Evolutionary conservation across 2,888 invertebrate species (phyloP), one percentile per base, ranked within the genome.

Genomic region (Scotopteryx bipunctaria): DNA sequence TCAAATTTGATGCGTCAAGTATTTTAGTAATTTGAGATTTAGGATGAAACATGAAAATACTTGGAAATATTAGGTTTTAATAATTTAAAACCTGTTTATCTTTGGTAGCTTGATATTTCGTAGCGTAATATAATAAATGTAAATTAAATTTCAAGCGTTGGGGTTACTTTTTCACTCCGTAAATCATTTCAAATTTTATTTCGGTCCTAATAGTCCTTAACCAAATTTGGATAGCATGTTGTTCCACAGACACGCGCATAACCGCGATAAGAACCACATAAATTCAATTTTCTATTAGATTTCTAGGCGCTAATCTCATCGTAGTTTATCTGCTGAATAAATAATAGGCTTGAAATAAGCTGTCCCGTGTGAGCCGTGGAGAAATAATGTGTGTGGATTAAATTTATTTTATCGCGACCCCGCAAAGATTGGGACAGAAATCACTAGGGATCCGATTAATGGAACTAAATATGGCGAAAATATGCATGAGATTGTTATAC

Each of bases 351-450:
- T 27, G 65, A 76, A 79, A 81, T 78, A 81, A 79, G 71, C 74
- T 66, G 74, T 78, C 83, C 82, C 81, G 63, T 69, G 76, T 65
- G 83, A 69, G 67, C 59, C 68, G 61, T 77, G 61, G 64, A 67
- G 69, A 64, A 72, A 83, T 81, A 84, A 88, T 86, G 82, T 81
- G 86, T 86, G 87, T 82, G 80, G 82, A 86, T 85, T 83, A 56
- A 53, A 41, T 56, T 64, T 58, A 57, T 60, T 61, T 87, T 83
- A 88, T 86, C 83, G 71, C 69, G 68, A 62, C 76, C 78, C 76
- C 67, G 63, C 69, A 65, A 68, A 63, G 40, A 59, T 55, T 66
- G 43, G 81, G 78, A 81, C 79, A 79, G 75, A 76, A 85, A 85
- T 86, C 15, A 32, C 14, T 42, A 42, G 15, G 31, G 23, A 13